Evolutionary conservation across 2,888 invertebrate species (phyloP).

Genomic region (Pegoplata infirma): DNA sequence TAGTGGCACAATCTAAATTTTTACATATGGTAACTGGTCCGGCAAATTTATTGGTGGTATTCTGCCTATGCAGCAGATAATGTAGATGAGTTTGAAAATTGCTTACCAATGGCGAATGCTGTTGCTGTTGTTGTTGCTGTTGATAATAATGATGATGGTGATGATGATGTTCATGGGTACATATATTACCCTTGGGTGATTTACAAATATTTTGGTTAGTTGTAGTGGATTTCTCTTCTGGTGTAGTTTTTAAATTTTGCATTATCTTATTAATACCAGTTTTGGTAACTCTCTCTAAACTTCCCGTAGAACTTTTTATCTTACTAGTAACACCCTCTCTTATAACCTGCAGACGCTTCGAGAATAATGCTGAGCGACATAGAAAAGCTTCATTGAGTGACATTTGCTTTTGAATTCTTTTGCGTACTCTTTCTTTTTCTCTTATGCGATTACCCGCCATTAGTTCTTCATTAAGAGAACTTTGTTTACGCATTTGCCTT

Average conservation of each 20-base stretch:
- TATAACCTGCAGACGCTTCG: conserved; percentile 77
- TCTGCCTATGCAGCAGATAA: conserved; percentile 66
- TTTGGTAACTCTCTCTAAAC: conserved; percentile 90
- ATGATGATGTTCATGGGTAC: conserved; percentile 63
- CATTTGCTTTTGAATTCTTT: conserved; percentile 92
- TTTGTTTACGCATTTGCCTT: conserved; percentile 81
- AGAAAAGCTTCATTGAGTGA: conserved; percentile 92
- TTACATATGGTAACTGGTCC: conserved; percentile 74
- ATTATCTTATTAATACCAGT: conserved; percentile 90
- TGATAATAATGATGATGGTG: conserved; percentile 61
- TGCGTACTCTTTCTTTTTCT: conserved; percentile 89
- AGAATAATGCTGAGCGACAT: conserved; percentile 78
- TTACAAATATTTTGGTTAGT: conserved; percentile 26
- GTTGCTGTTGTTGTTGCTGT: conserved; percentile 64
- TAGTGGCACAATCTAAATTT: conserved; percentile 73
- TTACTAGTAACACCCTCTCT: conserved; percentile 87
- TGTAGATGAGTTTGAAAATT: conserved; percentile 61
- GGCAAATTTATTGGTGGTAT: conserved; percentile 63
- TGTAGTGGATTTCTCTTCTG: conserved; percentile 32
- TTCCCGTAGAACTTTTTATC: conserved; percentile 89
- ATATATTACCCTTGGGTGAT: conserved; percentile 40
- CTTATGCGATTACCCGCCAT: conserved; percentile 91
- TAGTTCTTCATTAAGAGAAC: conserved; percentile 92
- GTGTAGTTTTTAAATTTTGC: conserved; percentile 82
- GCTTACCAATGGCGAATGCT: conserved; percentile 65